phyloP scores from a whole-genome alignment of 1,140 invertebrate species.

The Drosophila pandora region DNA sequence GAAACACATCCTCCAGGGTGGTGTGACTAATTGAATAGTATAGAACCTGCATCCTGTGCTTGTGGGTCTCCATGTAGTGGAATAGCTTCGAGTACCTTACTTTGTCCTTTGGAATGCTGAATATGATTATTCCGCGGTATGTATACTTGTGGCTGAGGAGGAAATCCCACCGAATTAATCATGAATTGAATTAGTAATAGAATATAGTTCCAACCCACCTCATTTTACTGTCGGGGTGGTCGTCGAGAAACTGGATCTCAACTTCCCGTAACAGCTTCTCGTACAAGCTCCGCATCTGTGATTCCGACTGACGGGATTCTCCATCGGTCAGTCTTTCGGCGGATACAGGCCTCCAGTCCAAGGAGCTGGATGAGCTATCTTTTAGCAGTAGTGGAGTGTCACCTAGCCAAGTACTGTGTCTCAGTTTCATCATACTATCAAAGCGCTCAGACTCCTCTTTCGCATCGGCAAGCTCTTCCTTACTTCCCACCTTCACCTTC shows the following conservation, averaged over 20 bases:
- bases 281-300: neutral
- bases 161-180: neutral
- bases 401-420: neutral
- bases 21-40: slow-evolving; percentile 53
- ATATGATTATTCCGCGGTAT: slow-evolving; percentile 37
- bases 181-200: neutral
- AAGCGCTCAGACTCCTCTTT: neutral
- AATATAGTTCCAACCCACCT: neutral
- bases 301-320: neutral
- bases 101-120: slow-evolving; percentile 31
- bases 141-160: slow-evolving; percentile 25
- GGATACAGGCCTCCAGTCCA: too few relatives aligned
- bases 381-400: too few relatives aligned
- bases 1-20: slow-evolving; percentile 59
- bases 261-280: neutral
- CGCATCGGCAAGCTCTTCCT: neutral
- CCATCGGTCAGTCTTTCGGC: too few relatives aligned
- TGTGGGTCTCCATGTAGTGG: slow-evolving; percentile 39
- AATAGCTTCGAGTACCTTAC: slow-evolving; percentile 47
- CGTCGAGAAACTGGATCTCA: neutral
- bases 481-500: slow-evolving; percentile 70
- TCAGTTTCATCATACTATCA: neutral
- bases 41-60: slow-evolving; percentile 24
- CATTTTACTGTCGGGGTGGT: neutral
- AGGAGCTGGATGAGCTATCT: too few relatives aligned